phyloP scores from a whole-genome alignment of 1,140 invertebrate genomes.

The Delia radicum region DNA sequence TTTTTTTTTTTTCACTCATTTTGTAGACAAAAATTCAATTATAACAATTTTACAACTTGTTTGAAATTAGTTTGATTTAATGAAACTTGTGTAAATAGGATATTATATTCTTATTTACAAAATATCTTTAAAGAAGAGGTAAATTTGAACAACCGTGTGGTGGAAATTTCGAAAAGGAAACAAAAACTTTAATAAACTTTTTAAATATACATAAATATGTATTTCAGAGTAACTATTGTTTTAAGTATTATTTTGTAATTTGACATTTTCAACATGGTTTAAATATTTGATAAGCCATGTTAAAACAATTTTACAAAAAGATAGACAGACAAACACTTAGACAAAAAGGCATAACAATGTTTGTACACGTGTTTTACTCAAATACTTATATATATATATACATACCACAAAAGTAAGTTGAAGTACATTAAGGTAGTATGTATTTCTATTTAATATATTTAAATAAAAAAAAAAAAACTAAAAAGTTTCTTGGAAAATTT shows the following conservation, averaged over 20 bases:
- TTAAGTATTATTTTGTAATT: not conserved
- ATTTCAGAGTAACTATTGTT: not conserved
- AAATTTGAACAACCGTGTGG: not conserved
- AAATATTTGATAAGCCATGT: not conserved
- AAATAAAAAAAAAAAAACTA: too few species aligned
- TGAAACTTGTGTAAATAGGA: slow-evolving; percentile 5
- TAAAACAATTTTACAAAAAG: not conserved
- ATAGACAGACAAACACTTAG: not conserved
- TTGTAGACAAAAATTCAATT: slow-evolving; percentile 3
- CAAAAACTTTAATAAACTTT: not conserved
- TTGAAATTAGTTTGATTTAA: slow-evolving; percentile 15
- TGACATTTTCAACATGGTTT: not conserved
- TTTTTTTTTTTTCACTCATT: not conserved
- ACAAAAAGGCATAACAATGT: not conserved
- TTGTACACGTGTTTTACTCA: not conserved
- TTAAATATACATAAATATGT: not conserved
- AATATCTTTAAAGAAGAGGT: not conserved
- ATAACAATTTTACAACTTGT: slow-evolving; percentile 11
- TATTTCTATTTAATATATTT: too few species aligned
- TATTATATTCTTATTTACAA: not conserved
- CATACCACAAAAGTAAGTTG: too few species aligned
- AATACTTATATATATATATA: too few species aligned
- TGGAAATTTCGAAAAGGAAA: not conserved
- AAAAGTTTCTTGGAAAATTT: too few species aligned
- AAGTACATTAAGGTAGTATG: too few species aligned